These are phyloP conservation scores for Steatornis caripensis DNA, from an alignment of 2,113 vertebrate genomes.

Conservation along the genomic window DNA sequence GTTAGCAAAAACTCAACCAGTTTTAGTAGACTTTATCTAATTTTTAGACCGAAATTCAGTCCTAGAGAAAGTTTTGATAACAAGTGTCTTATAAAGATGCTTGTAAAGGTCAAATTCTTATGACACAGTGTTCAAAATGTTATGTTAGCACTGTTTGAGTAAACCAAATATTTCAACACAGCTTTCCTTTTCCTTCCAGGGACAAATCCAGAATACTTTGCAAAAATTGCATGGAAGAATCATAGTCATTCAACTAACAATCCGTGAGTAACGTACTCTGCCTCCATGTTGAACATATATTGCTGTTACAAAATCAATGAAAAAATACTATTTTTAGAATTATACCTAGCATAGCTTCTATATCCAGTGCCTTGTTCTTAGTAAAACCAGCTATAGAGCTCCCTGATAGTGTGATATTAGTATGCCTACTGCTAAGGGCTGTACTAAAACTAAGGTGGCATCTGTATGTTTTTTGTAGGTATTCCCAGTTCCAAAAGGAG, in stretches of 20 bases:
- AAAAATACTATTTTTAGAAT: background rate
- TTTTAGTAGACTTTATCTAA: background rate
- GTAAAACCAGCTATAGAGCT: background rate
- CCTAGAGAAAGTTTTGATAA: background rate
- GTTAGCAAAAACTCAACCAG: background rate
- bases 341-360: background rate
- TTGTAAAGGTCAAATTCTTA: background rate
- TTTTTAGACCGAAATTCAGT: background rate
- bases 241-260: constrained; percentile 95
- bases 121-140: background rate
- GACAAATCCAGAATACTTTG: constrained; percentile 92
- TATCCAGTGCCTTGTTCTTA: background rate
- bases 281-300: rapidly evolving
- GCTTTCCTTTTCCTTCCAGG: constrained; percentile 70
- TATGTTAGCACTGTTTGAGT: background rate
- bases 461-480: constrained; percentile 69
- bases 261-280: constrained; percentile 80
- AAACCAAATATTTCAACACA: background rate
- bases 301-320: background rate
- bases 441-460: background rate
- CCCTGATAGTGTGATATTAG: background rate
- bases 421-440: background rate
- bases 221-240: constrained; percentile 98
- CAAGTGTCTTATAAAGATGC: background rate
- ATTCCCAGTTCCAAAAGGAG: constrained; percentile 91